Evolutionary conservation across 2,888 invertebrate genomes (phyloP).

Genomic region (Drosophila prostipennis): DNA sequence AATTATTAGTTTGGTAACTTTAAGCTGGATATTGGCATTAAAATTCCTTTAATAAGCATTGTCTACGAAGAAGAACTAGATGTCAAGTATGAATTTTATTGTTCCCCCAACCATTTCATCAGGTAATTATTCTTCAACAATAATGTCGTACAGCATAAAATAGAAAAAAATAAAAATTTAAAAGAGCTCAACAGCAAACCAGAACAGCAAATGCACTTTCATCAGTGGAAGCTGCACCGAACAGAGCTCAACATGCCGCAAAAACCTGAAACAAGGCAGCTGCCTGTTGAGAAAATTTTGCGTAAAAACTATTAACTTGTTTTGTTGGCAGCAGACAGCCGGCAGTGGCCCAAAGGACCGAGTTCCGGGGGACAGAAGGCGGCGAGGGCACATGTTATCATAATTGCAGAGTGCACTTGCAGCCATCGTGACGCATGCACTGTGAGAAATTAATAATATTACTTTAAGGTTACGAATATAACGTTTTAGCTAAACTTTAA

Average conservation of each 20-base stretch:
- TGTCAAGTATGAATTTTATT: too few relatives aligned
- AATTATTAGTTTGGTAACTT: not conserved
- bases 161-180: slow-evolving; percentile 13
- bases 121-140: not conserved
- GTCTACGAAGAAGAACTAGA: too few relatives aligned
- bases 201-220: slow-evolving; percentile 46
- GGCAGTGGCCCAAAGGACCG: slow-evolving; percentile 31
- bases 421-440: slow-evolving; percentile 7
- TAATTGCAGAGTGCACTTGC: slow-evolving; percentile 51
- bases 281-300: slow-evolving; percentile 58
- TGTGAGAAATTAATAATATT: not conserved
- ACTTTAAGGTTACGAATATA: too few relatives aligned
- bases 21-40: too few relatives aligned
- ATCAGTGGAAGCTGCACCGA: slow-evolving; percentile 32
- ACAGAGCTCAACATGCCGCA: slow-evolving; percentile 54
- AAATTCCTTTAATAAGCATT: too few relatives aligned
- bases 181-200: slow-evolving; percentile 29
- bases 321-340: slow-evolving; percentile 43
- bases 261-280: slow-evolving; percentile 61
- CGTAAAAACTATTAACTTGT: slow-evolving; percentile 68
- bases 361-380: slow-evolving; percentile 6
- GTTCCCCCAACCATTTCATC: not conserved
- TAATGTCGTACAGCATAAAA: slow-evolving; percentile 12
- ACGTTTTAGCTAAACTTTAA: too few relatives aligned
- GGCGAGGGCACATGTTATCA: slow-evolving; percentile 50